phyloP scores from a whole-genome alignment of 64 coral and sea anemone species.

The Actinia tenebrosa region DNA sequence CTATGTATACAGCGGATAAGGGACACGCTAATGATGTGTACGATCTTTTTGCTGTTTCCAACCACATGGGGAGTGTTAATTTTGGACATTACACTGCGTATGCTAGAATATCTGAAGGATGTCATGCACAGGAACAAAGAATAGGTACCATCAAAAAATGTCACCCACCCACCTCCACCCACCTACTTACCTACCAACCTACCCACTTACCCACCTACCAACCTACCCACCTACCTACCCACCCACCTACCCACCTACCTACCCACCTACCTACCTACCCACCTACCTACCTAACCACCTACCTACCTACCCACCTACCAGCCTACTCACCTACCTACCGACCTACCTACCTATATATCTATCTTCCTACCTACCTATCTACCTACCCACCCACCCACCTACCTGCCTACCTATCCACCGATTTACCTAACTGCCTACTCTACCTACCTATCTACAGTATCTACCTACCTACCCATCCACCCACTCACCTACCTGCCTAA shows the following conservation, averaged over 20 bases:
- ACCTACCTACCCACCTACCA: no score
- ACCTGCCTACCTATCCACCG: no score
- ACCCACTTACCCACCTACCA: not conserved
- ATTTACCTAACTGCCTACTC: not conserved
- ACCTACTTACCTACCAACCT: no score
- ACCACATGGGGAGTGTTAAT: conserved; percentile 85
- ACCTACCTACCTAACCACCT: no score
- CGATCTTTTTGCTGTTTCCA: conserved; percentile 75
- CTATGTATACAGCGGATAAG: conserved; percentile 53
- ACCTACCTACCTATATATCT: no score
- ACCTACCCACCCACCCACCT: not conserved
- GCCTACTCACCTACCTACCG: not conserved
- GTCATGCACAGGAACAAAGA: conserved; percentile 24
- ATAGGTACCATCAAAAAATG: conserved; percentile 26
- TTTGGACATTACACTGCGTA: conserved; percentile 91
- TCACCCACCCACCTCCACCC: not conserved
- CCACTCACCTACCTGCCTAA: no score
- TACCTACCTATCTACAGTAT: no score
- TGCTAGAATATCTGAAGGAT: conserved; percentile 29
- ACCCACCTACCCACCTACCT: not conserved
- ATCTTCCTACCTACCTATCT: no score
- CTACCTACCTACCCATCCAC: not conserved
- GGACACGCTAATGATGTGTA: conserved; percentile 50
- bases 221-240: not conserved
- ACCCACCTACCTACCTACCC: not conserved